Conservation (phyloP, 1,140 invertebrate genomes). For the Caenorhabditis inopinata region DNA sequence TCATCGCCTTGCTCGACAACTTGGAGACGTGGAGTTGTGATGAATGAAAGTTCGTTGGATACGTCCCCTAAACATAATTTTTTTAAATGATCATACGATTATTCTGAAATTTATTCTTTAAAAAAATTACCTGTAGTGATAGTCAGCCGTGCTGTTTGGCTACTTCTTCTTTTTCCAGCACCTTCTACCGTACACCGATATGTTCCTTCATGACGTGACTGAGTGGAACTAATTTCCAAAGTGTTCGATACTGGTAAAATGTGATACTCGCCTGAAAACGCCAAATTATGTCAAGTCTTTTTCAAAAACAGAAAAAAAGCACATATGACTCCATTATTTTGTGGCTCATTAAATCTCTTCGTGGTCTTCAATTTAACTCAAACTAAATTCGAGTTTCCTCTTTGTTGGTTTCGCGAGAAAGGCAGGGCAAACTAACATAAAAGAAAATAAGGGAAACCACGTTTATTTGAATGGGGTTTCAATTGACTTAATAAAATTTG, state of each 20-base stretch:
- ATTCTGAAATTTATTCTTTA: too few species aligned
- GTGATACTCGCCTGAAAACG: conserved; percentile 35
- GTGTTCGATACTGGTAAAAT: conserved; percentile 39
- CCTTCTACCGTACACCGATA: conserved; percentile 38
- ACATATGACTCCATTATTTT: background rate
- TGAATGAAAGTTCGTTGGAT: conserved; percentile 48
- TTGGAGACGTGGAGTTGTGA: conserved; percentile 54
- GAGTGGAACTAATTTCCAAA: conserved; percentile 39
- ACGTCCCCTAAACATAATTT: background rate
- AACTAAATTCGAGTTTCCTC: too few species aligned
- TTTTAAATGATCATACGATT: too few species aligned
- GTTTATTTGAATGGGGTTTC: too few species aligned
- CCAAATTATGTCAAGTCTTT: background rate
- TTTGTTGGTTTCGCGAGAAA: too few species aligned
- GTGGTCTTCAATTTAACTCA: too few species aligned
- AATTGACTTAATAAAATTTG: too few species aligned
- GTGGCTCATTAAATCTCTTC: background rate
- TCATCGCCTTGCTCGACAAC: conserved; percentile 46
- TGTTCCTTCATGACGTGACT: conserved; percentile 33
- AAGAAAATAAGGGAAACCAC: too few species aligned
- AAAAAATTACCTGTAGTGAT: conserved; percentile 3
- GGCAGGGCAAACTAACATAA: too few species aligned
- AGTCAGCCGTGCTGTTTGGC: conserved; percentile 25
- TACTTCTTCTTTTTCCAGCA: conserved; percentile 41
- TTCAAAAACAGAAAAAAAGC: background rate